Base-by-base conservation (phyloP, 2,113 vertebrate genomes). In the Poeciliopsis turrubarensis region DNA sequence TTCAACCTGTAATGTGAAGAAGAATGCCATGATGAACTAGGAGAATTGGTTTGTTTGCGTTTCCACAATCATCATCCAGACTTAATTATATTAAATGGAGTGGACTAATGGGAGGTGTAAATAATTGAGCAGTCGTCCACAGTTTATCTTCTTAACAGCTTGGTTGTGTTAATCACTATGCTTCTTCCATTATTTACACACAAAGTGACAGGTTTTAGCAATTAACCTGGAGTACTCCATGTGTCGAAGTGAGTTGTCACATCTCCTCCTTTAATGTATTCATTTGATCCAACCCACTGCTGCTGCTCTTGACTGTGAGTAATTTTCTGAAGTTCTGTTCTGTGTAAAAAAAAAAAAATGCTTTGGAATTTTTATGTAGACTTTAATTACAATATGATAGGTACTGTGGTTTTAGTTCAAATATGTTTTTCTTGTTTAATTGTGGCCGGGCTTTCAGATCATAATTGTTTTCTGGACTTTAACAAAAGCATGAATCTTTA, bases 101-200 rank as follows among this genome's bases (percentile, higher is more conserved):
- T 54, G 51, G 65, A 81, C 29, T 77, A 80, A 78, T 81, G 78
- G 74, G 57, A 63, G 66, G 80, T 75, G 63, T 72, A 82, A 89
- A 71, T 80, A 81, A 83, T 79, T 74, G 64, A 65, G 60, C 68
- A 72, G 60, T 75, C 54, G 47, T 61, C 31, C 25, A 57, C 62
- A 54, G 41, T 66, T 84, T 51, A 60, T 78, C 66, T 65, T 68
- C 13, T 66, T 60, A 84, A 41, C 75, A 79, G 68, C 75, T 67
- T 72, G 80, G 47, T 34, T 60, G 64, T 75, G 65, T 76, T 82
- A 78, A 87, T 79, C 57, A 78, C 65, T 5, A 19, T 27, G 25
- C 64, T 73, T 68, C 61, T 39, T 11, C 22, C 39, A 73, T 81
- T 29, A 77, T 64, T 84, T 47, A 77, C 39, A 65, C 67, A 62